These are phyloP conservation scores for Machaerirhynchus nigripectus DNA, from an alignment of 2,113 vertebrate genomes.

Conservation along the genomic window DNA sequence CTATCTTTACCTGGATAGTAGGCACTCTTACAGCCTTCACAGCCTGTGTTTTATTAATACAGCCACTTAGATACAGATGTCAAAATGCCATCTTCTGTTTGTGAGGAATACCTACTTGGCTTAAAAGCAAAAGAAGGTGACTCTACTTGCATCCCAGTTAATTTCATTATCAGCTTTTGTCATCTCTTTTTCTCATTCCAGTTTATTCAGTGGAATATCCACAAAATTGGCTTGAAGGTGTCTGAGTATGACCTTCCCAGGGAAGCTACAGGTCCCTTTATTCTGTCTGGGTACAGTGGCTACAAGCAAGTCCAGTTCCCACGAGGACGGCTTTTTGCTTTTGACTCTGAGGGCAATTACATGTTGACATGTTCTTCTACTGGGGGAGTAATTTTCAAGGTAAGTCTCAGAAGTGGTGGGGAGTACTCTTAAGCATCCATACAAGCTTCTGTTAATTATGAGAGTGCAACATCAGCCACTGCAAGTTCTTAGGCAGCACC, in stretches of 20 bases:
- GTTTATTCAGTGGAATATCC: slow-evolving; percentile 99
- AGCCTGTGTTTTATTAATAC: not conserved
- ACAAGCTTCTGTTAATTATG: not conserved
- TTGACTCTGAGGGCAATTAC: slow-evolving; percentile 94
- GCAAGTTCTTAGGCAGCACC: not conserved
- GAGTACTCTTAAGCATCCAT: not conserved
- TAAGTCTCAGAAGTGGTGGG: slow-evolving; percentile 34
- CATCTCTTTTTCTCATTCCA: slow-evolving; percentile 40
- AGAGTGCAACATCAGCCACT: not conserved
- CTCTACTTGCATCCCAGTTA: not conserved
- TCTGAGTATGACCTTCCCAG: slow-evolving; percentile 83
- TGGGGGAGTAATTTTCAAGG: slow-evolving; percentile 90
- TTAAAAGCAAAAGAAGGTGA: not conserved
- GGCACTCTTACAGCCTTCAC: not conserved
- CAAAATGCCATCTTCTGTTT: not conserved
- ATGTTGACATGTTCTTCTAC: slow-evolving; percentile 89
- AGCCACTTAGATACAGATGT: not conserved
- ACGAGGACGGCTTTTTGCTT: slow-evolving; percentile 91
- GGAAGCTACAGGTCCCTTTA: slow-evolving; percentile 91
- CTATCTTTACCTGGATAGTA: not conserved
- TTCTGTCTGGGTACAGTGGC: slow-evolving; percentile 93
- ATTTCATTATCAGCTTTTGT: not conserved
- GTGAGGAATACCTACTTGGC: not conserved
- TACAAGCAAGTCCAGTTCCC: slow-evolving; percentile 96
- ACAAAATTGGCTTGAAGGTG: slow-evolving; percentile 91